These are phyloP conservation scores for Sphecodes monilicornis DNA, from an alignment of 2,888 invertebrate species.

Conservation along the genomic window DNA sequence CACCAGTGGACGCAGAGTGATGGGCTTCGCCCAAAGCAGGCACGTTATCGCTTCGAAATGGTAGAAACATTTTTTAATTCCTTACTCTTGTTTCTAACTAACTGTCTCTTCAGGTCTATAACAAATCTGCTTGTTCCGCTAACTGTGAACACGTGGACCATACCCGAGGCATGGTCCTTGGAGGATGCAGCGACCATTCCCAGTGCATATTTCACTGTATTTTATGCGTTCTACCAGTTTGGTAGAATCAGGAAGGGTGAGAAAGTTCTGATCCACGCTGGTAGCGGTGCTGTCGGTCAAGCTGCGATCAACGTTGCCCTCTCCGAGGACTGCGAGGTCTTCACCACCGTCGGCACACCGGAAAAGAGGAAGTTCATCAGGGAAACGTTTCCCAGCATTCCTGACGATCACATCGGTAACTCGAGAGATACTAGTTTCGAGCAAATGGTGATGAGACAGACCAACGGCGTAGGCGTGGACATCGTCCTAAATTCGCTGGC, in stretches of 20 bases:
- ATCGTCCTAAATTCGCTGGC: constrained; percentile 96
- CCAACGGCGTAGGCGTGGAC: constrained; percentile 95
- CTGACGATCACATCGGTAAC: constrained; percentile 91
- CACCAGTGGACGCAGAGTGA: constrained; percentile 82
- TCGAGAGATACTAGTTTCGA: constrained; percentile 95
- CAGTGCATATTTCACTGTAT: constrained; percentile 87
- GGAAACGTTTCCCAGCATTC: constrained; percentile 86
- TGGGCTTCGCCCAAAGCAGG: constrained; percentile 82
- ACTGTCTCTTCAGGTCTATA: constrained; percentile 34
- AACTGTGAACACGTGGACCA: constrained; percentile 82
- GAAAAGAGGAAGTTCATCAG: constrained; percentile 87
- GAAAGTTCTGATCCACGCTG: constrained; percentile 84
- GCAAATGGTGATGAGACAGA: constrained; percentile 91
- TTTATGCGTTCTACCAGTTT: constrained; percentile 86
- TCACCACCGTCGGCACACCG: constrained; percentile 87
- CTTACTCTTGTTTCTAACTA: not conserved
- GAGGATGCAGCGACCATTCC: constrained; percentile 89
- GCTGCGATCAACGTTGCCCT: constrained; percentile 88
- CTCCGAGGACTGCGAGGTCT: constrained; percentile 86
- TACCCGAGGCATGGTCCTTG: constrained; percentile 87
- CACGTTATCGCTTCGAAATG: constrained; percentile 7
- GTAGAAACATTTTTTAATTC: not conserved
- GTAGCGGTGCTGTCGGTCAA: constrained; percentile 88
- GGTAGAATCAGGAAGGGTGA: constrained; percentile 85
- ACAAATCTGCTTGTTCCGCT: constrained; percentile 21